Percentiles rank a stretch among this genome's conserved stretches.
These are phyloP conservation scores for Myopa testacea DNA, from an alignment of 2,888 invertebrate species.

Conservation along the genomic window DNA sequence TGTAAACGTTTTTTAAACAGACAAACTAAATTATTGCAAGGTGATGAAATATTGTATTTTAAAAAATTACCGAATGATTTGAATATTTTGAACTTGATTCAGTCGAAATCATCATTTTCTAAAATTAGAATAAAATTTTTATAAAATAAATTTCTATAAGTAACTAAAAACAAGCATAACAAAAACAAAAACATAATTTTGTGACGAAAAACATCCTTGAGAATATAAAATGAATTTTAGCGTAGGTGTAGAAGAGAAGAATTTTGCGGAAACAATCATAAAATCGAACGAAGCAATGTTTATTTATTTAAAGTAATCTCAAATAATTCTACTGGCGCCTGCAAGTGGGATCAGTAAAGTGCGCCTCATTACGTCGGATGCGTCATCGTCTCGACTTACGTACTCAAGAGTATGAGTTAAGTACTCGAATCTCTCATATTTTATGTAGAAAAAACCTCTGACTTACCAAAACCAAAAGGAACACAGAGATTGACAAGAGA, in stretches of 20 bases:
- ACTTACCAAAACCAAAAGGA: neutral
- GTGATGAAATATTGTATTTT: too few species aligned
- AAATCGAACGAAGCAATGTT: neutral
- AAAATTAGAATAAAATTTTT: too few species aligned
- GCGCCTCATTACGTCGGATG: neutral
- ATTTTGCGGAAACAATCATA: neutral
- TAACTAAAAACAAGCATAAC: too few species aligned
- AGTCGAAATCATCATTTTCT: too few species aligned
- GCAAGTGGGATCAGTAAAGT: neutral
- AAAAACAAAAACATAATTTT: neutral
- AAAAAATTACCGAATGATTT: too few species aligned
- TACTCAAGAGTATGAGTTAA: neutral
- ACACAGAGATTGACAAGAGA: neutral
- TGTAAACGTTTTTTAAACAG: too few species aligned
- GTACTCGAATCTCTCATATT: neutral
- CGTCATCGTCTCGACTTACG: conserved; percentile 6
- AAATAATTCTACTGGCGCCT: neutral
- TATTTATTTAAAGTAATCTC: neutral
- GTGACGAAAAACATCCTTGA: neutral
- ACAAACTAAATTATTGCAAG: too few species aligned
- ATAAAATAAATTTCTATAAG: too few species aligned
- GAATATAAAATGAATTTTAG: neutral
- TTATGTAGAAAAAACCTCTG: neutral
- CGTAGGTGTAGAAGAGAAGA: neutral
- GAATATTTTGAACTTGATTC: too few species aligned